A percentile compares a stretch with the other conserved stretches of the same genome.
Evolutionary conservation across 2,797 vertebrate genomes (phyloP).

Genomic region (Protosalanx chinensis): DNA sequence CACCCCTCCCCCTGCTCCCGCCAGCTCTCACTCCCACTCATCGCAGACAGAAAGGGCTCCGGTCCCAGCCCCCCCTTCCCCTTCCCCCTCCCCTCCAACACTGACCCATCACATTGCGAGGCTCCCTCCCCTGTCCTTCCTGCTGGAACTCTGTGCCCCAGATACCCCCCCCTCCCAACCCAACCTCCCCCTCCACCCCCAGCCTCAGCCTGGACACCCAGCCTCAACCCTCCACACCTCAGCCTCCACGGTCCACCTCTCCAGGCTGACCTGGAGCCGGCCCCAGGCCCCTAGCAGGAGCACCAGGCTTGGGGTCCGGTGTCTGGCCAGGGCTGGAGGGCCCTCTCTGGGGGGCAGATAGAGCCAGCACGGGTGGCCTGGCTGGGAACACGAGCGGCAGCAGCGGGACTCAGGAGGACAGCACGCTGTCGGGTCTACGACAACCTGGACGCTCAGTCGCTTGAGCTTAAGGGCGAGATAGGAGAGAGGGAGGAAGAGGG

Average conservation of each 20-base stretch:
- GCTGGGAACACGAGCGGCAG: slow-evolving; percentile 51
- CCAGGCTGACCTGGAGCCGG: slow-evolving; percentile 27
- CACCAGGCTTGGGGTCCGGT: slow-evolving; percentile 13
- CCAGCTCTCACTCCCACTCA: slow-evolving; percentile 69
- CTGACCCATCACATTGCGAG: slow-evolving; percentile 39
- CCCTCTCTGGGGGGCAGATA: slow-evolving; percentile 31
- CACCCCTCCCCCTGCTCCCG: slow-evolving; percentile 56
- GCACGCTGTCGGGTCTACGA: slow-evolving; percentile 70
- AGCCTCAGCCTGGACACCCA: slow-evolving; percentile 22
- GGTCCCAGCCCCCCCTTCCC: slow-evolving; percentile 13
- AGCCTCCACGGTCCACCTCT: slow-evolving; percentile 29
- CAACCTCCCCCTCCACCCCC: slow-evolving; percentile 28
- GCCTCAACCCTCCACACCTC: slow-evolving; percentile 23
- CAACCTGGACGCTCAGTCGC: slow-evolving; percentile 57
- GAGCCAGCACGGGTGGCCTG: slow-evolving; percentile 9
- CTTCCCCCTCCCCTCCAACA: slow-evolving; percentile 18
- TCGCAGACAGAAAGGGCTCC: slow-evolving; percentile 38
- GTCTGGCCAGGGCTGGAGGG: slow-evolving; percentile 49
- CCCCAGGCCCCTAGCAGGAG: slow-evolving; percentile 14
- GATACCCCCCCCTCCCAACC: slow-evolving; percentile 61
- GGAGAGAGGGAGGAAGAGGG: slow-evolving; percentile 12
- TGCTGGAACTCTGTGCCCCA: slow-evolving; percentile 49
- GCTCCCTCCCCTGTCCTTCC: slow-evolving; percentile 7
- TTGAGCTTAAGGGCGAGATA: neutral
- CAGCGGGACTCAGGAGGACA: slow-evolving; percentile 67